Conservation (phyloP, 2,888 invertebrate genomes). For the Amphipyra tragopoginis region DNA sequence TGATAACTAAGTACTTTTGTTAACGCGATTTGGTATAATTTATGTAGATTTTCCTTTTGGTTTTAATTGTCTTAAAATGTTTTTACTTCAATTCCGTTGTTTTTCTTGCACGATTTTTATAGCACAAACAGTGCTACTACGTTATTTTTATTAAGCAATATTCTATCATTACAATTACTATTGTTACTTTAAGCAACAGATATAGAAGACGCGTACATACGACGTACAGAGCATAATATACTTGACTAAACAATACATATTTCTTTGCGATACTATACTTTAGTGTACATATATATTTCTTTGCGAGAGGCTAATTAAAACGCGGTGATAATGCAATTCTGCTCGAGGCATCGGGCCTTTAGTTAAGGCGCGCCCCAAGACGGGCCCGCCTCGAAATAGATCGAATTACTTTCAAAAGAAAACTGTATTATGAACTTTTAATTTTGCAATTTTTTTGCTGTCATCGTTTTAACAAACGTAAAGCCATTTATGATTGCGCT, state of each 20-base stretch:
- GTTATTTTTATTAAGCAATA: no score
- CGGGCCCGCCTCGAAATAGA: conserved; percentile 59
- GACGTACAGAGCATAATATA: no score
- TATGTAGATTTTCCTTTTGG: neutral
- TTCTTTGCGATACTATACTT: conserved; percentile 6
- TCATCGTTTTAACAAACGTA: conserved; percentile 34
- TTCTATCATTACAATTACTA: no score
- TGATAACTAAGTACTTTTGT: conserved; percentile 26
- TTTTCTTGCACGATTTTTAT: no score
- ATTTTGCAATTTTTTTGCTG: conserved; percentile 50
- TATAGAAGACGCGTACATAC: no score
- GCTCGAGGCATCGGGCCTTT: conserved; percentile 52
- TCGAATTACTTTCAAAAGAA: conserved; percentile 64
- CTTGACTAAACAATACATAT: neutral
- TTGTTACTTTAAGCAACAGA: no score
- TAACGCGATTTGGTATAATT: conserved; percentile 18
- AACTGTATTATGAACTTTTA: conserved; percentile 61
- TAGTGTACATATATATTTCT: conserved; percentile 26
- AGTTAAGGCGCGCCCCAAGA: conserved; percentile 54
- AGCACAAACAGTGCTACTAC: no score
- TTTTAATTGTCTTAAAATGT: neutral
- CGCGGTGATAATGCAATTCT: conserved; percentile 65
- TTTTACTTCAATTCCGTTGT: neutral
- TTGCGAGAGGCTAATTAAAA: conserved; percentile 59
- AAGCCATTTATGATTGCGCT: conserved; percentile 13